phyloP scores from a whole-genome alignment of 2,113 vertebrate genomes.

The Mustela nigripes region DNA sequence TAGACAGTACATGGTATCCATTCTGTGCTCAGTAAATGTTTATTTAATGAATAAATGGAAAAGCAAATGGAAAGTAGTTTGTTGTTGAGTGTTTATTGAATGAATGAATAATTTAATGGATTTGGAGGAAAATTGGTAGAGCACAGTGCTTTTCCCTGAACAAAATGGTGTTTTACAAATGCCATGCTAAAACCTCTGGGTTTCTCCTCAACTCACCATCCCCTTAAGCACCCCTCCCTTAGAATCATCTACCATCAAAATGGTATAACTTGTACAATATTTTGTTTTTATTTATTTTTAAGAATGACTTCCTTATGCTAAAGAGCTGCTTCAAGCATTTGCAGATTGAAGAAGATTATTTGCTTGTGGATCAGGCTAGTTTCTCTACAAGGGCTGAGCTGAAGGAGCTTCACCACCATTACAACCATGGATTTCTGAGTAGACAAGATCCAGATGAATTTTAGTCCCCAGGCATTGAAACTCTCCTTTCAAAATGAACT shows the following conservation, averaged over 20 bases:
- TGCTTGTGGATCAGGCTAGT: neutral
- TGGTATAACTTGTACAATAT: neutral
- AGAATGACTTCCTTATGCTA: neutral
- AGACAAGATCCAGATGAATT: neutral
- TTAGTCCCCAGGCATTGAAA: neutral
- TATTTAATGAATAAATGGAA: slow-evolving; percentile 76
- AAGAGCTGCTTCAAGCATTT: neutral
- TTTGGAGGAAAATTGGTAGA: slow-evolving; percentile 23
- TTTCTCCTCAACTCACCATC: neutral
- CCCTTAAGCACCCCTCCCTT: neutral
- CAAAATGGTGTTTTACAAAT: slow-evolving; percentile 1
- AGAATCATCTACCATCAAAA: neutral
- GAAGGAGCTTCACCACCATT: neutral
- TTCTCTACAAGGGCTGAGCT: neutral
- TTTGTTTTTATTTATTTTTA: slow-evolving; percentile 29
- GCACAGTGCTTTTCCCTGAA: slow-evolving; percentile 14
- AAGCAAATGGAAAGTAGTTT: slow-evolving; percentile 64
- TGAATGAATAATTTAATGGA: slow-evolving; percentile 72
- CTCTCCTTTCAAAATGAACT: neutral
- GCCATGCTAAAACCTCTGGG: neutral
- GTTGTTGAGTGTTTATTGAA: slow-evolving; percentile 53
- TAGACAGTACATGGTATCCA: neutral
- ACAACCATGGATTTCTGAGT: neutral
- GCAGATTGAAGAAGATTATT: neutral
- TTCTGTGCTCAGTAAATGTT: slow-evolving; percentile 66